phyloP scores from a whole-genome alignment of 1,140 invertebrate species.

The silkworm (Bombyx mori) region DNA sequence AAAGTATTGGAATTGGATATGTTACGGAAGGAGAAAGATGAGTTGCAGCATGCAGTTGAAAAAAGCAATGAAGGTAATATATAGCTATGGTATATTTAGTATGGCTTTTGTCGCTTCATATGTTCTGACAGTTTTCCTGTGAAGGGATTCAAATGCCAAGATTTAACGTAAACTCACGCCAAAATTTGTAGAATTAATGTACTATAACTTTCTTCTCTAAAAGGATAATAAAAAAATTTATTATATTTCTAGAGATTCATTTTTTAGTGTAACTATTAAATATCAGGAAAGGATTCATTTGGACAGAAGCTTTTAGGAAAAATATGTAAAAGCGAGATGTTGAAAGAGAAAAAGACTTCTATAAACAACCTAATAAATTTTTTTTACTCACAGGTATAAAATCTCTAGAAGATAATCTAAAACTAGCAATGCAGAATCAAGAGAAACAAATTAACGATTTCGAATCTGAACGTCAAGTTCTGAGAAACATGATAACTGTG shows the following conservation, averaged over 20 bases:
- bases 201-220: no score
- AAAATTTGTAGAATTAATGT: no score
- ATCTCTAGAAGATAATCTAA: constrained; percentile 31
- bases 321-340: no score
- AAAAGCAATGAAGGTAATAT: constrained; percentile 14
- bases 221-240: no score
- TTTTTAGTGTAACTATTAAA: no score
- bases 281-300: no score
- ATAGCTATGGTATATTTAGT: not conserved
- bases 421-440: constrained; percentile 28
- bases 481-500: constrained; percentile 42
- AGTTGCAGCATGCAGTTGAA: constrained; percentile 23
- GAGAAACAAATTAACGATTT: constrained; percentile 42
- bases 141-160: no score
- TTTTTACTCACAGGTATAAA: constrained; percentile 30
- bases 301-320: no score
- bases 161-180: no score
- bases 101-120: not conserved
- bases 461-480: constrained; percentile 36
- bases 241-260: no score
- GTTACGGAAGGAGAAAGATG: constrained; percentile 32
- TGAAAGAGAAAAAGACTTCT: not conserved
- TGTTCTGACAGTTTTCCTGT: not conserved
- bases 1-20: constrained; percentile 33
- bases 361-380: constrained; percentile 2